A percentile compares a stretch with the other conserved stretches of the same genome.
Evolutionary conservation across 2,797 vertebrate genomes (phyloP).

Genomic region (Channallabes apus): DNA sequence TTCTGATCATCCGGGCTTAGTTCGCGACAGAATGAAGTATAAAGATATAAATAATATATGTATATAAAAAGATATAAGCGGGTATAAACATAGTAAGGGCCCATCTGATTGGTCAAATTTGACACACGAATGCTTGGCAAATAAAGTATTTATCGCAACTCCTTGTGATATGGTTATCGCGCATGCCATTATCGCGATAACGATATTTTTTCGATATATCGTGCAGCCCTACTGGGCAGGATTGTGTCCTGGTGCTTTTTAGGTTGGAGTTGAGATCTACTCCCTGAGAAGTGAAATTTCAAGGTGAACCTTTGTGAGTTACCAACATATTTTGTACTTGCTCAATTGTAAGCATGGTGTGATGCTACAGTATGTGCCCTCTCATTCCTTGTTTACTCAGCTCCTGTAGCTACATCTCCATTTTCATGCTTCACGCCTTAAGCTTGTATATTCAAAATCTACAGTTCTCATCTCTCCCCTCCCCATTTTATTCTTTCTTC

Average conservation of each 20-base stretch:
- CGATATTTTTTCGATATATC: no score
- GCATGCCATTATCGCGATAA: no score
- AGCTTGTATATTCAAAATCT: background rate
- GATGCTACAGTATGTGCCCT: background rate
- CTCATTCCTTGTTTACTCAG: background rate
- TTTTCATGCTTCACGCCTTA: conserved; percentile 15
- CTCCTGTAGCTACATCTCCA: background rate
- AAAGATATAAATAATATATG: no score
- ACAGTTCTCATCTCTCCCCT: background rate
- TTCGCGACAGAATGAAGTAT: no score
- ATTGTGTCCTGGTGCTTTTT: background rate
- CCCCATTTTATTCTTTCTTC: conserved; percentile 13
- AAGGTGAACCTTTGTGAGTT: background rate
- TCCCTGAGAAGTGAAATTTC: background rate
- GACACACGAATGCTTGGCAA: no score
- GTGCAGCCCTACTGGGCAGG: no score
- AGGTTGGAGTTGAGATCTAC: background rate
- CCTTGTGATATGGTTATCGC: no score
- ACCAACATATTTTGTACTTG: background rate
- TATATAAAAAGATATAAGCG: no score
- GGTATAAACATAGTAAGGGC: no score
- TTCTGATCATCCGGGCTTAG: no score
- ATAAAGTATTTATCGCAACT: no score
- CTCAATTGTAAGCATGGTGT: background rate
- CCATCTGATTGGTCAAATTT: no score